These are phyloP conservation scores for Oreortyx pictus DNA, from an alignment of 2,797 vertebrate species.

Conservation along the genomic window DNA sequence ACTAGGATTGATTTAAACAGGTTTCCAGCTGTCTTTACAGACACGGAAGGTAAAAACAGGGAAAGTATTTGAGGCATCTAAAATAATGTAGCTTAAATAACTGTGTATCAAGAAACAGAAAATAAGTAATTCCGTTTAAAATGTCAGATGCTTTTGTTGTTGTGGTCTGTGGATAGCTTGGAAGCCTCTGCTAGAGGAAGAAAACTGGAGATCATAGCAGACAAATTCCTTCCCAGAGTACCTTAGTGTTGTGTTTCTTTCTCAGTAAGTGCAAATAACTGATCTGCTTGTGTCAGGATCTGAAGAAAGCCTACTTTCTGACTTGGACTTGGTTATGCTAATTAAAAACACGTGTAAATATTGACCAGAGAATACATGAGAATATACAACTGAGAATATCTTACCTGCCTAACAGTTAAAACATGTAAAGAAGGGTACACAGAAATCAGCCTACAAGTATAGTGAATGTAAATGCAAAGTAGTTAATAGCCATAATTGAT, in stretches of 20 bases:
- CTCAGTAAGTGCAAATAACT: background rate
- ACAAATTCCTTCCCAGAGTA: background rate
- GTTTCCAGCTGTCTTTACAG: background rate
- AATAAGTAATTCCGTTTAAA: background rate
- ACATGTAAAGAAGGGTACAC: background rate
- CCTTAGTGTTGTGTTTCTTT: background rate
- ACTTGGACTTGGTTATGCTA: background rate
- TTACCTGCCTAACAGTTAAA: background rate
- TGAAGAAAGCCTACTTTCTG: background rate
- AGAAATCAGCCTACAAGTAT: background rate
- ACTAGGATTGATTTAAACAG: background rate
- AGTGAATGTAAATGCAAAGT: background rate
- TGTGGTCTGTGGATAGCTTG: background rate
- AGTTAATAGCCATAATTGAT: background rate
- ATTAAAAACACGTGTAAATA: background rate
- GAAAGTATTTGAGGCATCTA: background rate
- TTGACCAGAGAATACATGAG: too few species aligned
- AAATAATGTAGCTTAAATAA: background rate
- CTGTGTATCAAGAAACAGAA: background rate
- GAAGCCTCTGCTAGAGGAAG: background rate
- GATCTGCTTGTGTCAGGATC: background rate
- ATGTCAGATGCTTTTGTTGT: background rate
- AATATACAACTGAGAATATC: too few species aligned
- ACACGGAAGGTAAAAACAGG: background rate
- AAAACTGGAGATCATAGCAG: background rate